Base-by-base conservation (phyloP, 2,113 vertebrate species). In the Azemiops feae region DNA sequence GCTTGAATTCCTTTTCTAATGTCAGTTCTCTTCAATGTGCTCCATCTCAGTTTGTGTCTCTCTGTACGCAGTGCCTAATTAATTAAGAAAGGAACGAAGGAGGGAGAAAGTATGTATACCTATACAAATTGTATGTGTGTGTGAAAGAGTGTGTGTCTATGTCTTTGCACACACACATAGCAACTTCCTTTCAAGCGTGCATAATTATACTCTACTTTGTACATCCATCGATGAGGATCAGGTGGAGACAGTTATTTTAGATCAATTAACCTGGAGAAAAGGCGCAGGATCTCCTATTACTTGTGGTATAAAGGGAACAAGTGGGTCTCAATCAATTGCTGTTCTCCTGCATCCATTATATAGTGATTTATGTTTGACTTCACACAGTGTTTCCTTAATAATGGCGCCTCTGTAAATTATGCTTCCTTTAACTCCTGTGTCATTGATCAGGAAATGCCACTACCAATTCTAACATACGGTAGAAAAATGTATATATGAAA, bases 251-350 rank as follows among this genome's bases (percentile, higher is more conserved):
- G 34, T 58, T 58, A 58, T 89, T 45, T 39, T 23, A 57, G 88
- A 58, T 89, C 88, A 89, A 89, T 89, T 89, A 60, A 89, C 43
- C 89, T n/a, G 43, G 57, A 89, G 89, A 47, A 89, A 89, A 60
- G 39, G 89, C 4, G 0, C 45, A 52, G 64, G 89, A 22, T 52
- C 60, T 74, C 45, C 30, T 69, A 90, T 90, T 69, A 74, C 45
- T 30, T 90, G 89, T 34, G 30, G 60, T 47, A 30, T 34, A 90
- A 74, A 50, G 50, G 50, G 45, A 90, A 74, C 89, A 25, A 74
- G 60, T n/a, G 47, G 45, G 47, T 53, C 20, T 69, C 45, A 8
- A 39, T 55, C 53, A 89, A 74, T 39, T 1, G 30, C 9, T 90
- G 30, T 52, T 90, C 58, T 52, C 89, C 58, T 74, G 60, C 6